Evolutionary conservation across 1,140 invertebrate genomes (phyloP).

Genomic region (Drosophila pruinosa): DNA sequence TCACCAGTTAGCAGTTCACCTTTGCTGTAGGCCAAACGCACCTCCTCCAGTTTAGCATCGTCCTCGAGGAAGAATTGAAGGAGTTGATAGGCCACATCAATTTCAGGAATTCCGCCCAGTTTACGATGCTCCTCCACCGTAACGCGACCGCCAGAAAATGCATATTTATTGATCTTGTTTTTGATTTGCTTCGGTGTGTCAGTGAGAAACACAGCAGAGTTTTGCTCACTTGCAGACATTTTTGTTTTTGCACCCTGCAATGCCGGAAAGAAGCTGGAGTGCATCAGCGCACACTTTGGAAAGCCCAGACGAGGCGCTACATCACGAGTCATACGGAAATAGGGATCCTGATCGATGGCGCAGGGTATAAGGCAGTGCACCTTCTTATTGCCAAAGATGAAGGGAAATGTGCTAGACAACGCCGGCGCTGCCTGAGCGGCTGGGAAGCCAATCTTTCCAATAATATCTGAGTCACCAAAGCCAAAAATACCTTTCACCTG

Average conservation of each 20-base stretch:
- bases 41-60: conserved; percentile 93
- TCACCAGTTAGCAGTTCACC: conserved; percentile 97
- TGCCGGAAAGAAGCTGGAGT: conserved; percentile 97
- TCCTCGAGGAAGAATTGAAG: conserved; percentile 98
- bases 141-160: conserved; percentile 97
- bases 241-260: conserved; percentile 98
- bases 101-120: conserved; percentile 96
- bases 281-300: conserved; percentile 96
- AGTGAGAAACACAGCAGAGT: conserved; percentile 96
- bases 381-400: conserved; percentile 94
- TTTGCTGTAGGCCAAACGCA: conserved; percentile 92
- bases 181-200: conserved; percentile 99
- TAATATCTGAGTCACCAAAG: conserved; percentile 96
- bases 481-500: conserved; percentile 98
- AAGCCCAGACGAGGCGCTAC: conserved; percentile 94
- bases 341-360: conserved; percentile 99
- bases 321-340: conserved; percentile 99
- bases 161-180: conserved; percentile 99
- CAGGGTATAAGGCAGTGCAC: conserved; percentile 97
- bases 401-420: conserved; percentile 97
- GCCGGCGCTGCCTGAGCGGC: conserved; percentile 98
- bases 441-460: conserved; percentile 99
- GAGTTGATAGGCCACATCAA: conserved; percentile 98
- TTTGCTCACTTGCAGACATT: conserved; percentile 98
- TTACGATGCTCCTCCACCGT: conserved; percentile 96